Conservation (phyloP, 1,140 invertebrate species). For the Phymorhynchus buccinoides region DNA sequence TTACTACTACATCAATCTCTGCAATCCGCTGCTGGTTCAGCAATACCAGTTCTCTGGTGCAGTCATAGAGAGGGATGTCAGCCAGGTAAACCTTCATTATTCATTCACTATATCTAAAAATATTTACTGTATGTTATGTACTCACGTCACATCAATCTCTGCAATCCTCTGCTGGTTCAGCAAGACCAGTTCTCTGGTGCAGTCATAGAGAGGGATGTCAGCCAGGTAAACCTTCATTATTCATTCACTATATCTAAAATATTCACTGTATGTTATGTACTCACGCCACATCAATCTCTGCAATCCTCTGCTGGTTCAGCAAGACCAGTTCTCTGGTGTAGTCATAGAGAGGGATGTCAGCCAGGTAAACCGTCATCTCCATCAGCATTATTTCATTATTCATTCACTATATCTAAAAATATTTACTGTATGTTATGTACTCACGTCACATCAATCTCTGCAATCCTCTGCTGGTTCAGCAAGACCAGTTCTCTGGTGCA, state of each 20-base stretch:
- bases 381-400: too few relatives aligned
- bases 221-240: constrained; percentile 63
- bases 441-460: constrained; percentile 61
- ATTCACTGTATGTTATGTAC: too few relatives aligned
- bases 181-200: constrained; percentile 72
- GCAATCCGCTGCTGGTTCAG: constrained; percentile 70
- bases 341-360: too few relatives aligned
- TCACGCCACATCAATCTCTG: constrained; percentile 61
- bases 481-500: constrained; percentile 73
- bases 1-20: constrained; percentile 42
- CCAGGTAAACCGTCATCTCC: constrained; percentile 64
- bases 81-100: constrained; percentile 63
- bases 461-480: constrained; percentile 69
- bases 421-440: too few relatives aligned
- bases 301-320: constrained; percentile 69
- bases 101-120: too few relatives aligned
- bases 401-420: too few relatives aligned
- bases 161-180: constrained; percentile 70
- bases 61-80: constrained; percentile 72
- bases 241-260: too few relatives aligned
- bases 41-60: constrained; percentile 72
- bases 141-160: constrained; percentile 59
- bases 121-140: too few relatives aligned
- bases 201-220: constrained; percentile 72
- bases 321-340: too few relatives aligned